Percentiles rank a stretch among this genome's conserved stretches.
These are phyloP conservation scores for Pararge aegeria DNA, from an alignment of 1,140 invertebrate species.

Conservation along the genomic window DNA sequence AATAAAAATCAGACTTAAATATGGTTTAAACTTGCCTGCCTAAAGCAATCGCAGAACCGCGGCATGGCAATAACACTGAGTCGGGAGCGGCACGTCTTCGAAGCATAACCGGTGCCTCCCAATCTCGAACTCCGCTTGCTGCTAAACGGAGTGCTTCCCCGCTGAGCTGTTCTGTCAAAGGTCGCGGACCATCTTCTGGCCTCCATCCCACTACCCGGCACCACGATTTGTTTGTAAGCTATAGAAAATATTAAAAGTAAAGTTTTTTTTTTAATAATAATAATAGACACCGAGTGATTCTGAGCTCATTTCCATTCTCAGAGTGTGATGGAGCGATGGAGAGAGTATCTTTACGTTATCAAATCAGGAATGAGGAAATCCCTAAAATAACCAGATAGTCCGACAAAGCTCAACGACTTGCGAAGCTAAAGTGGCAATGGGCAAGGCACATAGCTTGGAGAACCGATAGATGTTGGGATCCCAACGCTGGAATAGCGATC, in stretches of 20 bases:
- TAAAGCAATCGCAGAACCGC: slow-evolving; percentile 84
- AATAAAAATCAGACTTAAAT: not conserved
- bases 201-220: slow-evolving; percentile 88
- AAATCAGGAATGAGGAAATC: too few relatives aligned
- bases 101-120: slow-evolving; percentile 92
- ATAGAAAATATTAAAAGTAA: slow-evolving; percentile 19
- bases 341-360: too few relatives aligned
- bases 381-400: too few relatives aligned
- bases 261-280: too few relatives aligned
- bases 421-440: too few relatives aligned
- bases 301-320: too few relatives aligned
- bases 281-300: too few relatives aligned
- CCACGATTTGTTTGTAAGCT: slow-evolving; percentile 91
- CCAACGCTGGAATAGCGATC: too few relatives aligned
- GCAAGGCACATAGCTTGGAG: too few relatives aligned
- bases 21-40: slow-evolving; percentile 34
- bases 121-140: slow-evolving; percentile 87
- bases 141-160: slow-evolving; percentile 81
- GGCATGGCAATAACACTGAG: slow-evolving; percentile 88
- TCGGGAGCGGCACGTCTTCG: slow-evolving; percentile 88
- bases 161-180: slow-evolving; percentile 77
- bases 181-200: slow-evolving; percentile 88
- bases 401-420: too few relatives aligned
- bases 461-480: too few relatives aligned
- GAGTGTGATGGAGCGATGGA: too few relatives aligned